Conservation (phyloP, 1,140 invertebrate genomes). For the Drosophila rhopaloa region DNA sequence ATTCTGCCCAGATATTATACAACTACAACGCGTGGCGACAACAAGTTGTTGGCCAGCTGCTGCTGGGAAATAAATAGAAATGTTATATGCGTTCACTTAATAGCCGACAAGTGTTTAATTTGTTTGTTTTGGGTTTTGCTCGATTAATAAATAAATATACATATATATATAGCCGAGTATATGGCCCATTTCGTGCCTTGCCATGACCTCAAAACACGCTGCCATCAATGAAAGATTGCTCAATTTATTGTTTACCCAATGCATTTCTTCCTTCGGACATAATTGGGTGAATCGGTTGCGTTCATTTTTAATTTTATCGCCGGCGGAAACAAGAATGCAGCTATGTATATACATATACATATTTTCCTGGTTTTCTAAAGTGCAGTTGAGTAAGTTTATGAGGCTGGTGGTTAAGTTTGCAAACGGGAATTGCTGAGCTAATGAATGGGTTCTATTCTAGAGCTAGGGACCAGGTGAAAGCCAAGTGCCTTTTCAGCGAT, state of each 20-base stretch:
- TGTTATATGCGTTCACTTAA: constrained; percentile 49
- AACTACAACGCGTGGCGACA: constrained; percentile 44
- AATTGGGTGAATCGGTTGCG: constrained; percentile 2
- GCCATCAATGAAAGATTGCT: constrained; percentile 17
- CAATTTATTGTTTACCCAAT: constrained; percentile 11
- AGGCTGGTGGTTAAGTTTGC: neutral
- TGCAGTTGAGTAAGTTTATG: neutral
- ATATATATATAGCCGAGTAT: constrained; percentile 7
- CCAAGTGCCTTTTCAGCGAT: constrained; percentile 14
- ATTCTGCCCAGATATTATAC: constrained; percentile 33
- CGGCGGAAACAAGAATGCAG: constrained; percentile 4
- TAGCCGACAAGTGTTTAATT: constrained; percentile 58
- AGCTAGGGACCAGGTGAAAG: constrained; percentile 46
- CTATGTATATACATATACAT: neutral
- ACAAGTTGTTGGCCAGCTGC: constrained; percentile 47
- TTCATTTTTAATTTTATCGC: neutral
- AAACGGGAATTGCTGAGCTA: neutral
- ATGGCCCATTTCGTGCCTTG: constrained; percentile 27
- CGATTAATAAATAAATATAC: constrained; percentile 43
- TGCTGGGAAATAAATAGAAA: constrained; percentile 45
- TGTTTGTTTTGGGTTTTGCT: constrained; percentile 35
- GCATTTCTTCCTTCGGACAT: constrained; percentile 24
- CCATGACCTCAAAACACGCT: constrained; percentile 30
- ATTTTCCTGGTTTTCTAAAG: constrained; percentile 5
- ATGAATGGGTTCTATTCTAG: constrained; percentile 28